Evolutionary conservation across 2,888 invertebrate species (phyloP), one percentile per base, ranked within the genome.

Genomic region (Busseola fusca): DNA sequence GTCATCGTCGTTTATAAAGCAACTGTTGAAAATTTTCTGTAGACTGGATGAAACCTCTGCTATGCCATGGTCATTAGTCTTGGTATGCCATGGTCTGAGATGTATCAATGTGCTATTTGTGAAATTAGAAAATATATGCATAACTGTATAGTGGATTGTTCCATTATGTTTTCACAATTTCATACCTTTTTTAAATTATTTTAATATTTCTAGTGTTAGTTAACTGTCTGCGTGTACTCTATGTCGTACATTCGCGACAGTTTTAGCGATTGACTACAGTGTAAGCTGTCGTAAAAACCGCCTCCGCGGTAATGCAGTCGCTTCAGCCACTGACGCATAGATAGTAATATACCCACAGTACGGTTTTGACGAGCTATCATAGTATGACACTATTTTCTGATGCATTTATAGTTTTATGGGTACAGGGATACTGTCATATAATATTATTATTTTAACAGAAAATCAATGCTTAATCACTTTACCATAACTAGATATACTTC

Each of bases 221-320:
- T 4, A 16, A 25, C 60, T 69, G 62, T 52, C 12, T 42, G 57
- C 21, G 6, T 18, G 21, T 67, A 58, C 54, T 34, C 42, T 71
- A 37, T 10, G 48, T 14, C 57, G 2, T 1, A 42, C n/a, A 65
- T 56, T 58, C 54, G 42, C 52, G 52, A 72, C 71, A 83, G 62
- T 70, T 72, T 63, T 21, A 68, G 30, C 63, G 64, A 80, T 63
- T 48, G 66, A 59, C 68, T 70, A 82, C 77, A 77, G 30, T 72
- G 76, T 80, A 68, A 74, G 78, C 78, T 69, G 82, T 86, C 85
- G 84, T 88, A 87, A 88, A 88, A 86, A 70, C 74, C 77, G 73
- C 84, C 81, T 81, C 76, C 74, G 12, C 74, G 78, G 68, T 80
- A 80, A 78, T 74, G 80, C 68, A 59, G 56, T 54, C 57, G 54